These are phyloP conservation scores for Athalia cordata DNA, from an alignment of 2,888 invertebrate genomes.

Conservation along the genomic window DNA sequence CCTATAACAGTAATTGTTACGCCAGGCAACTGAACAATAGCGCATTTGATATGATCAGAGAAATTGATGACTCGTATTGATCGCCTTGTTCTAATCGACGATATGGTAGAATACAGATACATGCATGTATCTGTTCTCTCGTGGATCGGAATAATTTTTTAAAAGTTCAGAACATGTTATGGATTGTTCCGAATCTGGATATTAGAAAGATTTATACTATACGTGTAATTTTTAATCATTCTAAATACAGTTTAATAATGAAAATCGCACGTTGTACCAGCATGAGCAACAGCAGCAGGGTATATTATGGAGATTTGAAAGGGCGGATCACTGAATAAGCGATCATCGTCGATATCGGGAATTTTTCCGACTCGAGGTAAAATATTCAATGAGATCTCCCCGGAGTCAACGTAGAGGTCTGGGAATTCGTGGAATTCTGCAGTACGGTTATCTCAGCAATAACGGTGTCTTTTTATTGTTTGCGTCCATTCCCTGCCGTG, in stretches of 20 bases:
- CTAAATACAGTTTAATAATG: constrained; percentile 14
- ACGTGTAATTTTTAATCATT: neutral
- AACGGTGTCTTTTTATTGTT: constrained; percentile 2
- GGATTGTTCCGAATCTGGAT: neutral
- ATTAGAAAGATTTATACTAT: neutral
- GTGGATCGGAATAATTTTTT: too few relatives aligned
- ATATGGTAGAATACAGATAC: too few relatives aligned
- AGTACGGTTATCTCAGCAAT: constrained; percentile 12
- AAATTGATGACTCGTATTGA: too few relatives aligned
- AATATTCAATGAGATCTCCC: constrained; percentile 25
- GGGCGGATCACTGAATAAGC: too few relatives aligned
- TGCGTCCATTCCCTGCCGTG: neutral
- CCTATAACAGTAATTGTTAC: too few relatives aligned
- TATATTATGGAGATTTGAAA: too few relatives aligned
- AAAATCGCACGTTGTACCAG: neutral
- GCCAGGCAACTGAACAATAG: too few relatives aligned
- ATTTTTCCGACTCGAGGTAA: constrained; percentile 3
- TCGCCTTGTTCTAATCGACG: too few relatives aligned
- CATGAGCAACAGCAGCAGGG: neutral
- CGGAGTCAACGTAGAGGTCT: neutral
- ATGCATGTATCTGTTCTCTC: too few relatives aligned
- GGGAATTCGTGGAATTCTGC: constrained; percentile 20
- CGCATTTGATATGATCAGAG: too few relatives aligned
- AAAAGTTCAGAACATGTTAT: neutral
- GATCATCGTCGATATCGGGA: neutral